Base-by-base conservation (phyloP, 2,113 vertebrate species). In the Nerophis lumbriciformis region DNA sequence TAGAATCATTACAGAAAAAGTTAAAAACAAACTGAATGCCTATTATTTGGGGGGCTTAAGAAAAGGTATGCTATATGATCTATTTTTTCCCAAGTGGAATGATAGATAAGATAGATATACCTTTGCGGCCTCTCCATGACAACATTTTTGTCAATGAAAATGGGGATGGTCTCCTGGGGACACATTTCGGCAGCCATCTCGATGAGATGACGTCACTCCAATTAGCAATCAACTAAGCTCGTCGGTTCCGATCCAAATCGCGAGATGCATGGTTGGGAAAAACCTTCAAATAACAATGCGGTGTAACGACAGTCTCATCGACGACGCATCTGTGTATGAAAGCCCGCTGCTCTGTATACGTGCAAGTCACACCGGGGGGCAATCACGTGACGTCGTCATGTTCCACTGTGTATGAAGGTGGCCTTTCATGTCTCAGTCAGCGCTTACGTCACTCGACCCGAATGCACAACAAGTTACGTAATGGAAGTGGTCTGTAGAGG, bases 281-380 rank as follows among this genome's bases (percentile, higher is more conserved):
- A 39, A 4, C 4, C 53, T 15, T 37, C 15, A 37, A 4, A 16
- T 5, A 21, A 39, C 5, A n/a, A 16, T 39, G 53, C 13, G 6
- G 35, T 10, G 36, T 14, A 15, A 55, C 9, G 13, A 38, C 28
- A 28, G 12, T 11, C 9, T 12, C 15, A 19, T 57, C 19, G 55
- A 57, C 39, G 55, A 57, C 42, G n/a, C 39, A 1, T 12, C 54
- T 57, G 55, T 44, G 55, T 57, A 57, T 57, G 11, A 57, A 44
- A 14, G 55, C 37, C 5, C 6, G 37, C n/a, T 38, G 54, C n/a
- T 5, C 7, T 15, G 4, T 16, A 55, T 37, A 37, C 53, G 53
- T 56, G 6, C 37, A 5, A 42, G 16, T 42, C 37, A 10, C 2
- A 28, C 12, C 35, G 15, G 6, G 8, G 6, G 12, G 14, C n/a